phyloP scores from a whole-genome alignment of 2,888 invertebrate species.

The Ophion obscuratus region DNA sequence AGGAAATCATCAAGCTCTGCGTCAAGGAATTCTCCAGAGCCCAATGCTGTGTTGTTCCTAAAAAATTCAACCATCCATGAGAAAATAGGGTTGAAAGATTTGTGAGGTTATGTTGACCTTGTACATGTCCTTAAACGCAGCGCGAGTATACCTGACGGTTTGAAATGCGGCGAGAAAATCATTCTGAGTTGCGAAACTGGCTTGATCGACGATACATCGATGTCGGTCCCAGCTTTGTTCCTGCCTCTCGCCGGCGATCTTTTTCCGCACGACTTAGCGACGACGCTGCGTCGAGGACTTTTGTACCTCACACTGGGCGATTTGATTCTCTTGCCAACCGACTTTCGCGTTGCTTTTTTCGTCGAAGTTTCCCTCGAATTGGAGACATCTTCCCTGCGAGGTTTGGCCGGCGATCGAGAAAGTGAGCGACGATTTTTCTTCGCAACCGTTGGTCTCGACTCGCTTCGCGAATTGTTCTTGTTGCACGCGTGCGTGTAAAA shows the following conservation, averaged over 20 bases:
- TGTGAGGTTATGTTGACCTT: no score
- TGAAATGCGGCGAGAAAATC: conserved; percentile 15
- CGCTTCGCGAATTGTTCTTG: background rate
- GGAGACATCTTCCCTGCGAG: background rate
- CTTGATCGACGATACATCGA: conserved; percentile 19
- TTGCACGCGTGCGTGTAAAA: background rate
- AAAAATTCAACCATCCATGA: no score
- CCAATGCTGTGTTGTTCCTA: no score
- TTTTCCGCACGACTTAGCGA: background rate
- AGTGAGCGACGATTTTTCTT: conserved; percentile 1
- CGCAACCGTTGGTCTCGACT: background rate
- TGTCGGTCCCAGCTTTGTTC: background rate
- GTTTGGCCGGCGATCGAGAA: background rate
- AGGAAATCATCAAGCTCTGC: no score
- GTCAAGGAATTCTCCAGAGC: no score
- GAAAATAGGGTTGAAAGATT: no score
- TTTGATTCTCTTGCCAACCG: background rate
- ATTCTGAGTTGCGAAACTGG: conserved; percentile 23
- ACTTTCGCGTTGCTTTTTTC: conserved; percentile 12
- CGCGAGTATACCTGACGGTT: conserved; percentile 1
- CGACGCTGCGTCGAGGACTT: background rate
- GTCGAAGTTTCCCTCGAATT: background rate
- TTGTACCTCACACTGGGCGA: background rate
- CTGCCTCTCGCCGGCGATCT: background rate
- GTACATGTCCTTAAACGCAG: no score